Percentiles rank a stretch among this genome's conserved stretches.
phyloP scores from a whole-genome alignment of 2,888 invertebrate genomes.

The Stomorhina lunata region DNA sequence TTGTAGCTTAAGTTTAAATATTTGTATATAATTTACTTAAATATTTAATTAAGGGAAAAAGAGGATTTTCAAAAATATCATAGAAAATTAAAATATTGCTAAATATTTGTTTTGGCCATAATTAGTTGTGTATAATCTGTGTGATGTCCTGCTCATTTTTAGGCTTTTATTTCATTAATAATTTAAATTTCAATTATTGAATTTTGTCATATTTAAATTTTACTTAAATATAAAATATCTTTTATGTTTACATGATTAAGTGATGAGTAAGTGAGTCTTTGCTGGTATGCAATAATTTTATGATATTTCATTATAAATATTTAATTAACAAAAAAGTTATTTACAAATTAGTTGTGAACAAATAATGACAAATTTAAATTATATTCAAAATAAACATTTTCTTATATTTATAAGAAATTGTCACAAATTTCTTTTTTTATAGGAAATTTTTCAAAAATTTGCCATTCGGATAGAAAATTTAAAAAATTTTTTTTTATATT shows the following conservation, averaged over 20 bases:
- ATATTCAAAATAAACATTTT: too few species aligned
- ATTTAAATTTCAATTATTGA: not conserved
- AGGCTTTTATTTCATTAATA: not conserved
- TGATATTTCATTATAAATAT: not conserved
- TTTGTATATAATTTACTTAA: not conserved
- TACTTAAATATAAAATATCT: not conserved
- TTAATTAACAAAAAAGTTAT: not conserved
- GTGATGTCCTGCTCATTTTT: too few species aligned
- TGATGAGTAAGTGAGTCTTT: too few species aligned
- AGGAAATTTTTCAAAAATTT: too few species aligned
- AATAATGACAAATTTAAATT: not conserved
- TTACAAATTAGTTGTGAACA: not conserved
- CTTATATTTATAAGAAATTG: too few species aligned
- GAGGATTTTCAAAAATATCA: conserved; percentile 9
- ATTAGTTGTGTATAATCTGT: not conserved
- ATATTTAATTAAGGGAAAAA: not conserved
- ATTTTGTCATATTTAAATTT: too few species aligned
- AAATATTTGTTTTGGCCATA: not conserved
- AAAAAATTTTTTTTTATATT: too few species aligned
- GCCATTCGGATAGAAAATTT: too few species aligned
- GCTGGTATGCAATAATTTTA: not conserved
- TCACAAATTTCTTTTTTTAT: too few species aligned
- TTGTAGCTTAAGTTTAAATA: not conserved
- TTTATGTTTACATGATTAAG: too few species aligned
- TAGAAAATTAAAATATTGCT: not conserved